These are phyloP conservation scores for Podarcis cretensis DNA, from an alignment of 2,113 vertebrate genomes.

Conservation along the genomic window DNA sequence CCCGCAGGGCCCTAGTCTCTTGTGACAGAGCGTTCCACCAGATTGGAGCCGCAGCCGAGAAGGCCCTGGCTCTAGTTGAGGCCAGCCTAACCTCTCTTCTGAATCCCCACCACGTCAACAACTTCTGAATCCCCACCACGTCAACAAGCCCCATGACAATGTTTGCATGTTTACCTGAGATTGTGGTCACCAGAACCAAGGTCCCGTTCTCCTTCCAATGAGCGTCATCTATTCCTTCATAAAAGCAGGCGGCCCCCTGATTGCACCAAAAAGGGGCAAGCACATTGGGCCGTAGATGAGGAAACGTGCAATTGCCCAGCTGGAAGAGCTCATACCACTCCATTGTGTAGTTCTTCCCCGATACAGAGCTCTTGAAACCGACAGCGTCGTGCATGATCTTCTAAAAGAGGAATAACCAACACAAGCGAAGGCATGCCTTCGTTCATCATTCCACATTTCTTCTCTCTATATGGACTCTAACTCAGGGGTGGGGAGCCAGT, in stretches of 20 bases:
- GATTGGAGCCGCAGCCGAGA: too few relatives aligned
- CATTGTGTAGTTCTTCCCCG: slow-evolving; percentile 89
- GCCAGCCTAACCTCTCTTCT: too few relatives aligned
- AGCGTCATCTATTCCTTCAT: slow-evolving; percentile 89
- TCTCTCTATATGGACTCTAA: background rate
- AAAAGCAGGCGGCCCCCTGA: slow-evolving; percentile 98
- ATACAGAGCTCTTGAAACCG: slow-evolving; percentile 87
- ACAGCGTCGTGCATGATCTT: slow-evolving; percentile 98
- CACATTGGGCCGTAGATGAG: slow-evolving; percentile 84
- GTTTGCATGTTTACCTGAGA: slow-evolving; percentile 82
- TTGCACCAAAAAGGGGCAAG: slow-evolving; percentile 95
- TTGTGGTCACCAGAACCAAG: slow-evolving; percentile 85
- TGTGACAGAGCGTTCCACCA: too few relatives aligned
- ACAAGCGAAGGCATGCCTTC: background rate
- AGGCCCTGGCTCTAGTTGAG: too few relatives aligned
- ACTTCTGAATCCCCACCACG: background rate
- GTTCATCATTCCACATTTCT: background rate
- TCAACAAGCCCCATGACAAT: background rate
- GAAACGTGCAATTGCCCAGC: slow-evolving; percentile 97
- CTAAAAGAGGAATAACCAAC: slow-evolving; percentile 66
- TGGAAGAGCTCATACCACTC: slow-evolving; percentile 99
- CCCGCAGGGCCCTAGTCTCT: too few relatives aligned
- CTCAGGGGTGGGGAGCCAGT: background rate
- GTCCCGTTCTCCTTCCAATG: slow-evolving; percentile 97
- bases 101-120: too few relatives aligned